These are phyloP conservation scores for Cinclus cinclus DNA, from an alignment of 2,113 vertebrate genomes.

Conservation along the genomic window DNA sequence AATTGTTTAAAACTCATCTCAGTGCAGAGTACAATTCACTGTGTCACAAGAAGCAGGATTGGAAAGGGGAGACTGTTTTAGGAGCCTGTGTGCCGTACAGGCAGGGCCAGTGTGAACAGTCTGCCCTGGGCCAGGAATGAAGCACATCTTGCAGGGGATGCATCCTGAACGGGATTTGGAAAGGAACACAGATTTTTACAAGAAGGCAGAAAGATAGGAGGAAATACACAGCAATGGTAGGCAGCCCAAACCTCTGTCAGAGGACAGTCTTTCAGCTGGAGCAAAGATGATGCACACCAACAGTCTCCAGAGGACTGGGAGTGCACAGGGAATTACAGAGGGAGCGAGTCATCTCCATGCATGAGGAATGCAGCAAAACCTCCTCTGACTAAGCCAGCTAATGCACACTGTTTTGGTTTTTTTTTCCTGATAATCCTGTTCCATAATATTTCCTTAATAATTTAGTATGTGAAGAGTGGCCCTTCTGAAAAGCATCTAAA, in stretches of 20 bases:
- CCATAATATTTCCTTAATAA: constrained; percentile 39
- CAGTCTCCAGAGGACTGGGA: constrained; percentile 28
- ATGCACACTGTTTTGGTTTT: neutral
- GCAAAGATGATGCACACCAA: constrained; percentile 25
- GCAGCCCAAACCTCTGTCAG: neutral
- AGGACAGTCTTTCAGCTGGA: constrained; percentile 6
- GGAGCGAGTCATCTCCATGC: constrained; percentile 32
- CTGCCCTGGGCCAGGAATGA: neutral
- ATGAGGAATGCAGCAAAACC: constrained; percentile 60
- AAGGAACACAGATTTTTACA: neutral
- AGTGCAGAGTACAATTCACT: neutral
- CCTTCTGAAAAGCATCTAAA: constrained; percentile 13
- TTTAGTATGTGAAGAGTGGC: constrained; percentile 3
- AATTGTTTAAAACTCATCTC: neutral
- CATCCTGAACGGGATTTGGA: neutral
- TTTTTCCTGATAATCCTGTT: constrained; percentile 53
- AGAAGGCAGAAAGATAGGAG: neutral
- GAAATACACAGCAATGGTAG: neutral
- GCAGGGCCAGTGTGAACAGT: neutral
- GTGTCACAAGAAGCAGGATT: neutral
- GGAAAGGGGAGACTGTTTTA: neutral
- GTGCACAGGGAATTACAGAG: constrained; percentile 50
- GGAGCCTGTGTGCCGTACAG: neutral
- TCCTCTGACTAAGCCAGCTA: constrained; percentile 41
- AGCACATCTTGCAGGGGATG: neutral